A percentile compares a stretch with the other conserved stretches of the same genome.
These are phyloP conservation scores for Cryptophagus acutangulus DNA, from an alignment of 2,888 invertebrate genomes.

Conservation along the genomic window DNA sequence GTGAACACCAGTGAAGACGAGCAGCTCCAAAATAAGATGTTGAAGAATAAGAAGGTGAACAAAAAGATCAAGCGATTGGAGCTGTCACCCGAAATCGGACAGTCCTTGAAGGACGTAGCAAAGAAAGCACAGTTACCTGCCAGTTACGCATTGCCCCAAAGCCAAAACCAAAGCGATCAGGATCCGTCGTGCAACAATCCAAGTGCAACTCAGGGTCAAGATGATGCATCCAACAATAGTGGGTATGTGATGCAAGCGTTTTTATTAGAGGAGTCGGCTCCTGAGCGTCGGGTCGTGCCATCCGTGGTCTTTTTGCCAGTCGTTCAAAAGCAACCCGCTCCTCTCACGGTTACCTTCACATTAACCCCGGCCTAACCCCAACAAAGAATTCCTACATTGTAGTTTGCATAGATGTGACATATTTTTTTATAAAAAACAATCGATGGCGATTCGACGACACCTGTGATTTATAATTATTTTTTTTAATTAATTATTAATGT, in stretches of 20 bases:
- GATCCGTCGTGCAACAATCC: conserved; percentile 13
- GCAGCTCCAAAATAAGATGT: conserved; percentile 23
- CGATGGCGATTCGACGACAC: conserved; percentile 51
- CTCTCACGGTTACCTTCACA: conserved; percentile 86
- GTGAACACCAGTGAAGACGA: conserved; percentile 4
- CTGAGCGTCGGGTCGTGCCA: conserved; percentile 67
- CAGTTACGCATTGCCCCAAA: conserved; percentile 59
- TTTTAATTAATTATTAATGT: conserved; percentile 41
- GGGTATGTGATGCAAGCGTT: conserved; percentile 89
- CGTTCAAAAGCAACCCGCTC: conserved; percentile 77
- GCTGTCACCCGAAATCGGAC: conserved; percentile 48
- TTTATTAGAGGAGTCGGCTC: conserved; percentile 63
- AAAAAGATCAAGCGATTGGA: conserved; percentile 16
- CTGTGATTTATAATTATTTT: conserved; percentile 51
- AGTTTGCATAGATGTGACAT: conserved; percentile 46
- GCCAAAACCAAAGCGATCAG: conserved; percentile 32
- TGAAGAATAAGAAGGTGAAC: conserved; percentile 13
- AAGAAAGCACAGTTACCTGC: conserved; percentile 56
- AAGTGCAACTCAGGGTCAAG: conserved; percentile 7
- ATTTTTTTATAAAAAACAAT: conserved; percentile 45
- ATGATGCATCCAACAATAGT: conserved; percentile 26
- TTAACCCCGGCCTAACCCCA: conserved; percentile 79
- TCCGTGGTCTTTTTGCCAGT: conserved; percentile 93
- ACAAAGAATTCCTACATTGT: conserved; percentile 34
- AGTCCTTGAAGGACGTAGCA: conserved; percentile 52